Evolutionary conservation across 2,113 vertebrate species (phyloP).

Genomic region (Sialia sialis): DNA sequence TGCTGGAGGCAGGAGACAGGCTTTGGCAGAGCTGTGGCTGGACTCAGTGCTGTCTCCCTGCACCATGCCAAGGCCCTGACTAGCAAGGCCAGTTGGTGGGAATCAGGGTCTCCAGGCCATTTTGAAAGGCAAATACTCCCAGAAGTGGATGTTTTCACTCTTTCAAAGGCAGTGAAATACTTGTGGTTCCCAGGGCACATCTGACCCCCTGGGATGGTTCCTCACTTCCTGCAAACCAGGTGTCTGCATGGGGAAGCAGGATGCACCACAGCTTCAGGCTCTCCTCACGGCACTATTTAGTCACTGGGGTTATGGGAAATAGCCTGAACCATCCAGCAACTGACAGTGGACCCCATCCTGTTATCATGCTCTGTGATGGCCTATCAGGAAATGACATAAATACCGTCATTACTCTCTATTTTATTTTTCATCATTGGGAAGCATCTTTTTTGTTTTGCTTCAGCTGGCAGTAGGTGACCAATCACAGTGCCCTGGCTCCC

Average conservation of each 20-base stretch:
- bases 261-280: constrained; percentile 13
- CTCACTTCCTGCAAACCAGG: constrained; percentile 57
- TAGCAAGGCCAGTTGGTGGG: background rate
- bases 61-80: background rate
- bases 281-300: background rate
- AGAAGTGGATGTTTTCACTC: background rate
- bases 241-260: constrained; percentile 55
- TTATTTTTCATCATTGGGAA: constrained; percentile 49
- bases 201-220: background rate
- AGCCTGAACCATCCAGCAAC: constrained; percentile 57
- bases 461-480: constrained; percentile 17
- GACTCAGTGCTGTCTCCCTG: background rate
- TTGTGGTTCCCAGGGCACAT: background rate
- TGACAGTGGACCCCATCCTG: constrained; percentile 69
- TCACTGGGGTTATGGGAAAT: constrained; percentile 64
- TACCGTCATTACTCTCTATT: background rate
- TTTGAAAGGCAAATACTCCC: background rate
- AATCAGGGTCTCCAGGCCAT: background rate
- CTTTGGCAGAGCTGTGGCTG: background rate
- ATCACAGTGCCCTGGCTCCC: background rate
- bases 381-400: constrained; percentile 68
- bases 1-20: background rate
- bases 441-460: constrained; percentile 48
- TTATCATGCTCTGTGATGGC: constrained; percentile 60
- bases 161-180: background rate